A percentile compares a stretch with the other conserved stretches of the same genome.
Evolutionary conservation across 2,888 invertebrate genomes (phyloP).

Genomic region (Drosophila cracens): DNA sequence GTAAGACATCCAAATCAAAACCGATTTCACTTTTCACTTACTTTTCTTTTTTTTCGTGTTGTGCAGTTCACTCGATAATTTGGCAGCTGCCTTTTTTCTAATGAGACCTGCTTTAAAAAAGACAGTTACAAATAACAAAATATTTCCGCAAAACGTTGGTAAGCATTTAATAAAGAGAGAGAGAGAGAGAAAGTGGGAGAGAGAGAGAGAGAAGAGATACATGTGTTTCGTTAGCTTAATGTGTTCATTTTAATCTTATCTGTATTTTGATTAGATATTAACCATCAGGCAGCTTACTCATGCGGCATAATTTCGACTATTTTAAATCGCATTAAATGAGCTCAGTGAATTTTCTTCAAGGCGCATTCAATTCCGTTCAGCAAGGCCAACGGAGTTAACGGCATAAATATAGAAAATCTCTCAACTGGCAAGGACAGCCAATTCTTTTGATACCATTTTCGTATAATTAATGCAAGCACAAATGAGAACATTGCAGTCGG

Average conservation of each 20-base stretch:
- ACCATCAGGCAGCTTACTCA: slow-evolving; percentile 4
- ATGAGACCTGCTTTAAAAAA: slow-evolving; percentile 81
- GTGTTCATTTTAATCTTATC: not conserved
- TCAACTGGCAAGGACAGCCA: slow-evolving; percentile 21
- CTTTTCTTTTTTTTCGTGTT: slow-evolving; percentile 13
- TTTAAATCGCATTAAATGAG: slow-evolving; percentile 14
- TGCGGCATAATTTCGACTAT: slow-evolving; percentile 9
- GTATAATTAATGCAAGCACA: not conserved
- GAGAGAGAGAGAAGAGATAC: not conserved
- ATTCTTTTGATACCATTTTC: not conserved
- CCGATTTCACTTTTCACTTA: slow-evolving; percentile 3
- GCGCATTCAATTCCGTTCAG: not conserved
- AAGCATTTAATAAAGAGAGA: slow-evolving; percentile 46
- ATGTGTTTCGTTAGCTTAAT: slow-evolving; percentile 11
- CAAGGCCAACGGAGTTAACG: not conserved
- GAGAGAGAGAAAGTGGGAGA: slow-evolving; percentile 14
- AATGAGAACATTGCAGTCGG: not conserved
- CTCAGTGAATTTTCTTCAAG: slow-evolving; percentile 20
- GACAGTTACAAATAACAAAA: slow-evolving; percentile 6
- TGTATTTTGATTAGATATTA: not conserved
- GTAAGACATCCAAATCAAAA: slow-evolving; percentile 18
- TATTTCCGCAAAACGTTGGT: slow-evolving; percentile 36
- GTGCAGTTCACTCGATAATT: slow-evolving; percentile 40
- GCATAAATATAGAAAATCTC: not conserved
- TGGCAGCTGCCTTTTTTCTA: slow-evolving; percentile 82